These are phyloP conservation scores for Tachuris rubrigastra DNA, from an alignment of 2,113 vertebrate species.

Conservation along the genomic window DNA sequence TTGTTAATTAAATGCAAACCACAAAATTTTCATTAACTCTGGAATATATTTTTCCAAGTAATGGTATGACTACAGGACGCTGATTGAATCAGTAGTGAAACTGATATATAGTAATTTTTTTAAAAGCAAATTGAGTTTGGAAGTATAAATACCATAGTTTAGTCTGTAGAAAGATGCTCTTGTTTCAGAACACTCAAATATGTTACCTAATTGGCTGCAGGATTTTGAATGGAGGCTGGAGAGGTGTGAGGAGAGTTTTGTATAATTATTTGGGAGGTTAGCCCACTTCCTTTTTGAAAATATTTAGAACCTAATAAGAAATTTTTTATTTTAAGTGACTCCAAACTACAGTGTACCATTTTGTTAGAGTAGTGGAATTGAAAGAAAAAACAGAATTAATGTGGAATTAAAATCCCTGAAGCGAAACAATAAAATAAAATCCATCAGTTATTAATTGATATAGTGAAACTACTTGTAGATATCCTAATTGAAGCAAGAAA, in stretches of 20 bases:
- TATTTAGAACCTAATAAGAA: not conserved
- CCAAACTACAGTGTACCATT: not conserved
- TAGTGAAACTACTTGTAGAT: not conserved
- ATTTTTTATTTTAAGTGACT: not conserved
- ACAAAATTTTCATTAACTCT: not conserved
- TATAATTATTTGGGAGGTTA: not conserved
- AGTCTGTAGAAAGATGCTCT: not conserved
- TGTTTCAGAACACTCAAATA: not conserved
- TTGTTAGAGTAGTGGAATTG: not conserved
- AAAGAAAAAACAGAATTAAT: not conserved
- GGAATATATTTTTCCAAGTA: not conserved
- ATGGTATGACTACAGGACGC: not conserved
- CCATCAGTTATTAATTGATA: not conserved
- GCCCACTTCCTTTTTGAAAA: not conserved
- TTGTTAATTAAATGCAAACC: not conserved
- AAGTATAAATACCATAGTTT: not conserved
- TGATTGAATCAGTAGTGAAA: not conserved
- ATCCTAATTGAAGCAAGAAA: not conserved
- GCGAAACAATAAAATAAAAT: not conserved
- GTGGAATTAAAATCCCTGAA: not conserved
- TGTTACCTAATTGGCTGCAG: not conserved
- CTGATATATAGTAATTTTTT: not conserved
- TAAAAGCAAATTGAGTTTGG: not conserved
- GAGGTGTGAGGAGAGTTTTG: not conserved
- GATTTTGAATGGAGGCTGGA: not conserved